Conservation (phyloP, 2,888 invertebrate species). For the Oxycera nigricornis region DNA sequence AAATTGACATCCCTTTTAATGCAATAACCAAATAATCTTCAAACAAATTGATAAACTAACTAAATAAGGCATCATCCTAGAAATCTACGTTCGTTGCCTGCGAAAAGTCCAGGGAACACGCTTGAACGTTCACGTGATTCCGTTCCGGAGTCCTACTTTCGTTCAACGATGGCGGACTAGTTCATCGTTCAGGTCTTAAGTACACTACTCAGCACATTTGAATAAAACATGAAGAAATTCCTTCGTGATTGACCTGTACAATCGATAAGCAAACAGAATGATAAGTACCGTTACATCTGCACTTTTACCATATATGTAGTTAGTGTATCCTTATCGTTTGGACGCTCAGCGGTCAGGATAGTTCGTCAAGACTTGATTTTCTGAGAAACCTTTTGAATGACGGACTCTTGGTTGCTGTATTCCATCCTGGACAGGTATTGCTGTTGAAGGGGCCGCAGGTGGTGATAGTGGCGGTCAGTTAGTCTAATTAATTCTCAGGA, state of each 20-base stretch:
- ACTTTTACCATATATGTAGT: not conserved
- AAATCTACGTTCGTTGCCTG: not conserved
- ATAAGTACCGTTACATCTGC: slow-evolving; percentile 13
- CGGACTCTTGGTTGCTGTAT: not conserved
- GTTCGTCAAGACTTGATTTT: not conserved
- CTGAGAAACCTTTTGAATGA: slow-evolving; percentile 7
- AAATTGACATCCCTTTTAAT: slow-evolving; percentile 22
- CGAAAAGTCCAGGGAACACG: slow-evolving; percentile 5
- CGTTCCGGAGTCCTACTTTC: not conserved
- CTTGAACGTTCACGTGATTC: not conserved
- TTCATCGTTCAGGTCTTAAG: slow-evolving; percentile 14
- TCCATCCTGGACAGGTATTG: not conserved
- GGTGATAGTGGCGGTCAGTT: slow-evolving; percentile 1
- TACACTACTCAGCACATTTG: slow-evolving; percentile 36
- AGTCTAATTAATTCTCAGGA: slow-evolving; percentile 34
- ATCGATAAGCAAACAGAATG: slow-evolving; percentile 21
- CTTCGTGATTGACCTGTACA: slow-evolving; percentile 36
- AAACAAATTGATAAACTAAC: slow-evolving; percentile 30
- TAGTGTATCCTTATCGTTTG: not conserved
- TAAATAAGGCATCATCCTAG: slow-evolving; percentile 17
- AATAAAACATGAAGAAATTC: slow-evolving; percentile 38
- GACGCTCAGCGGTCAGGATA: not conserved
- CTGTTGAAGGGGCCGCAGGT: not conserved
- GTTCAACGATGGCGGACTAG: slow-evolving; percentile 3
- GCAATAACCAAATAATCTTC: slow-evolving; percentile 34